Percentiles rank a stretch among this genome's conserved stretches.
phyloP scores from a whole-genome alignment of 1,140 invertebrate genomes.

The Drosophila equinoxialis region DNA sequence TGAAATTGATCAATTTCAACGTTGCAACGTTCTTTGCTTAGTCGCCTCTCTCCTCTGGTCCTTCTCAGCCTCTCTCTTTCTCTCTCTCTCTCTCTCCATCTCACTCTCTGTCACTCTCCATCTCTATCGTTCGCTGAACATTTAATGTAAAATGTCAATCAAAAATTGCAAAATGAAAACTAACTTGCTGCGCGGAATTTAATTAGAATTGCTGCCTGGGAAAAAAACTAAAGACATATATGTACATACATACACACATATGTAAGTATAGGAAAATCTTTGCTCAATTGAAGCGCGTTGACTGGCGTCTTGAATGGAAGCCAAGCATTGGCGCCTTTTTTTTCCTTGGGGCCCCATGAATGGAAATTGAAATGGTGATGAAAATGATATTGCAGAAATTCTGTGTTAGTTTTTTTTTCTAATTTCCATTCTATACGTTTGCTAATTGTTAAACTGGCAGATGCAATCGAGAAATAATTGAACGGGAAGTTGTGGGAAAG shows the following conservation, averaged over 20 bases:
- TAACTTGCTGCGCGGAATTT: constrained; percentile 62
- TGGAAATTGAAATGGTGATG: constrained; percentile 33
- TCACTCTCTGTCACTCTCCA: not conserved
- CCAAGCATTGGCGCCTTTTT: too few relatives aligned
- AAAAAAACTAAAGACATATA: constrained; percentile 28
- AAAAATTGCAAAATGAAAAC: constrained; percentile 71
- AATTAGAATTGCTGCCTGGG: constrained; percentile 75
- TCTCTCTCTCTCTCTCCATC: not conserved
- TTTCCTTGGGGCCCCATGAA: too few relatives aligned
- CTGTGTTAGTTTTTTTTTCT: too few relatives aligned
- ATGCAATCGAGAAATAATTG: constrained; percentile 7
- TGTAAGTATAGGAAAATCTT: constrained; percentile 37
- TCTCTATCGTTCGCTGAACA: constrained; percentile 30
- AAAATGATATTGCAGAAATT: not conserved
- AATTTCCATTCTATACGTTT: too few relatives aligned
- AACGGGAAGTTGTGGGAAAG: constrained; percentile 1
- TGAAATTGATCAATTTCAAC: constrained; percentile 82
- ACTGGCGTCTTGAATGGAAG: not conserved
- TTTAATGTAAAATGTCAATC: constrained; percentile 81
- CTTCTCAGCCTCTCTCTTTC: constrained; percentile 4
- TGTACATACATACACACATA: too few relatives aligned
- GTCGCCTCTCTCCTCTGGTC: not conserved
- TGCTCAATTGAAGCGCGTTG: constrained; percentile 56
- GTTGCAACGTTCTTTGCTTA: constrained; percentile 30
- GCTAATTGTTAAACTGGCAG: constrained; percentile 29